phyloP scores from a whole-genome alignment of 2,113 vertebrate species.

The Anseranas semipalmata region DNA sequence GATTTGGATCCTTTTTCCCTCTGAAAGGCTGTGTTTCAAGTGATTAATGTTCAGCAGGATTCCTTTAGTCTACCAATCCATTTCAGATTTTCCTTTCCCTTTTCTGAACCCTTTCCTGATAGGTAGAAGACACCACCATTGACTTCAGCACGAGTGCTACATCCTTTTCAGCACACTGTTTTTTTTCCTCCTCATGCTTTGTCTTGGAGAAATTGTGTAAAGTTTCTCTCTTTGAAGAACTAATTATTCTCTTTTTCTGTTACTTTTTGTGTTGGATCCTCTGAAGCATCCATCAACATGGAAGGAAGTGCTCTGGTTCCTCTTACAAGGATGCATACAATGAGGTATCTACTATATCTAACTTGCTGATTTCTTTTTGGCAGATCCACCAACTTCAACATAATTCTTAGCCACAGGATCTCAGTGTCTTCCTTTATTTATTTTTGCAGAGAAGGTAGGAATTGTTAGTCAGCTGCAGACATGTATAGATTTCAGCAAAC shows the following conservation, averaged over 20 bases:
- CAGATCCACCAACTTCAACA: background rate
- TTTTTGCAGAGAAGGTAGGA: background rate
- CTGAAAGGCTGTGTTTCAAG: background rate
- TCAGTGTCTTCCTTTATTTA: background rate
- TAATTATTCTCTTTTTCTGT: background rate
- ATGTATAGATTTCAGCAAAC: rapidly evolving
- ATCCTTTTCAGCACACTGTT: background rate
- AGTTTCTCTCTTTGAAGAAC: background rate
- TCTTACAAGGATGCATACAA: background rate
- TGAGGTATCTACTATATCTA: background rate
- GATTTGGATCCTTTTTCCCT: background rate
- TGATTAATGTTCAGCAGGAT: background rate
- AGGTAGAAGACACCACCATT: background rate
- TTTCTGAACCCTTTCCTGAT: background rate
- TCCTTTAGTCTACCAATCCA: background rate
- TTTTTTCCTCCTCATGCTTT: background rate
- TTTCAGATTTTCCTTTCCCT: background rate
- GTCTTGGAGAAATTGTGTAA: background rate
- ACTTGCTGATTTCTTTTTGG: background rate
- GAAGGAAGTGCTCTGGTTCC: background rate
- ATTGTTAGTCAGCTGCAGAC: background rate
- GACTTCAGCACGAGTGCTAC: background rate
- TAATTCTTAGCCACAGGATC: background rate
- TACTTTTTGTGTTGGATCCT: background rate
- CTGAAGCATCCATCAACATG: background rate